These are phyloP conservation scores for Monochamus saltuarius DNA, from an alignment of 1,140 invertebrate species.

Conservation along the genomic window DNA sequence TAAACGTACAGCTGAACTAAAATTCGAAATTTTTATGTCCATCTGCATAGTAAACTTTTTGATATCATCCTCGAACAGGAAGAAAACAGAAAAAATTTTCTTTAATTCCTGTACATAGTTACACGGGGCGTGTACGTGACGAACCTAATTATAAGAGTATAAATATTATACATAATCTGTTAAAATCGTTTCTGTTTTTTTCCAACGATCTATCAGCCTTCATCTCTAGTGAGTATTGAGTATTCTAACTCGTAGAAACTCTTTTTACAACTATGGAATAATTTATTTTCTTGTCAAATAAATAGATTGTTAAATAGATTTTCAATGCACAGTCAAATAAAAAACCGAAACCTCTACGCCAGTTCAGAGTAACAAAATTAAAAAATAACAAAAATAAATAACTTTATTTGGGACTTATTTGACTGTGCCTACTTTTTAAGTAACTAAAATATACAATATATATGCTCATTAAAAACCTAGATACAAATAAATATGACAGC, in stretches of 20 bases:
- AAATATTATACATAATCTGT: conserved; percentile 46
- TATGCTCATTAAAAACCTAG: conserved; percentile 21
- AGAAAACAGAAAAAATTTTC: conserved; percentile 9
- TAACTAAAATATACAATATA: conserved; percentile 20
- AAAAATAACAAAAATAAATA: too few species aligned
- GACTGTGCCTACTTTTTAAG: conserved; percentile 14
- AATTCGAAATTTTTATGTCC: background rate
- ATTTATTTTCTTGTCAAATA: conserved; percentile 40
- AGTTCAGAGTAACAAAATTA: too few species aligned
- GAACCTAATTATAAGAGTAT: conserved; percentile 35
- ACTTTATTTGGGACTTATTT: background rate
- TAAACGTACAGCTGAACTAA: conserved; percentile 7
- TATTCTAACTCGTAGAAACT: conserved; percentile 38
- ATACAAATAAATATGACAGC: conserved; percentile 47
- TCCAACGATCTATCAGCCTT: conserved; percentile 44
- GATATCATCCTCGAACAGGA: conserved; percentile 14
- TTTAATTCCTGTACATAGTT: background rate
- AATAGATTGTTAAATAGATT: conserved; percentile 23
- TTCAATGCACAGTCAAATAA: conserved; percentile 27
- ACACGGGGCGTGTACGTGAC: too few species aligned
- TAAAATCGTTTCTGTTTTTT: conserved; percentile 23
- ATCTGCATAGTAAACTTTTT: conserved; percentile 2
- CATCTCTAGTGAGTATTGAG: conserved; percentile 48
- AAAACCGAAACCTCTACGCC: conserved; percentile 4
- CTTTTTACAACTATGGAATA: conserved; percentile 41